Base-by-base conservation (phyloP, 2,113 vertebrate species). In the Romanogobio albipinnatus region DNA sequence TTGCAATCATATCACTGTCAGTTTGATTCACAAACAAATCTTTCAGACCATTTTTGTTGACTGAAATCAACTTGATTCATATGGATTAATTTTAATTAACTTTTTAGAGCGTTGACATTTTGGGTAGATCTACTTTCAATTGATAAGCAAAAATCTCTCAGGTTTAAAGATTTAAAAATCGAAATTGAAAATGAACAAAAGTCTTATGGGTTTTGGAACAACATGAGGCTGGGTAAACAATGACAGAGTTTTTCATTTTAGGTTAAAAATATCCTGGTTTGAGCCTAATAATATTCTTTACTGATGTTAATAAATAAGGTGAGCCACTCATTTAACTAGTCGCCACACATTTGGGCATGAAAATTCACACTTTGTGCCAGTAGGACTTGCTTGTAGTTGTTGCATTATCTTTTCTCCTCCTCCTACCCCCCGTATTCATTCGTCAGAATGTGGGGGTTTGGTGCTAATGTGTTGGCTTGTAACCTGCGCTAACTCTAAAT, bases 391-490 rank as follows among this genome's bases (percentile, higher is more conserved):
- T 22, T 68, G 7, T 68, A 39, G 66, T 70, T 17, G 1, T n/a
- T 43, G 36, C 73, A 8, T 76, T 53, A 17, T 47, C 47, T 13
- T 17, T 66, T 66, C 19, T 22, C 8, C 78, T 17, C 29, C 43
- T 22, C 5, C 9, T 33, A 19, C 43, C 45, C 78, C 49, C 26
- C 51, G 15, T 24, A 62, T 83, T 9, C 26, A 64, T 56, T n/a
- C 56, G 17, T 47, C 66, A 73, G 75, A 70, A 83, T 29, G 53
- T 73, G 53, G 70, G 64, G 36, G 76, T 85, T 62, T 81, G 59
- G 79, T 81, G 81, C 61, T 84, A 84, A 88, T 84, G 47, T 86
- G 87, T 53, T 84, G 26, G 68, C 80, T 83, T 86, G 81, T 88
- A 85, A 88, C 84, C 84, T 81, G 87, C 68, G 70, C 70, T 83